phyloP scores from a whole-genome alignment of 2,113 vertebrate species.

The Pedetes capensis region DNA sequence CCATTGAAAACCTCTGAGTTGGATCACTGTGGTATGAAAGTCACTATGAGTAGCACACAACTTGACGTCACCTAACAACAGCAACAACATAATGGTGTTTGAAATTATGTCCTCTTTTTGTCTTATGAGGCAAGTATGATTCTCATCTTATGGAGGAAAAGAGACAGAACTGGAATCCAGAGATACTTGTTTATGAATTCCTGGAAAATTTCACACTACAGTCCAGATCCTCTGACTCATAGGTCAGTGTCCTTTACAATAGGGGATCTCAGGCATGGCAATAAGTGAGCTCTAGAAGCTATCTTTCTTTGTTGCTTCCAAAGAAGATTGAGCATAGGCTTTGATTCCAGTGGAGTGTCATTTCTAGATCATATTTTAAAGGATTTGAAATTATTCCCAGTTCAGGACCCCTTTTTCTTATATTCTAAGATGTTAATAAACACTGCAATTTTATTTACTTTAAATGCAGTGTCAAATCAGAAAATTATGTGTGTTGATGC shows the following conservation, averaged over 20 bases:
- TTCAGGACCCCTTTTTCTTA: background rate
- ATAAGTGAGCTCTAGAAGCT: background rate
- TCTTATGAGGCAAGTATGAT: background rate
- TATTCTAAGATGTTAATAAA: constrained; percentile 18
- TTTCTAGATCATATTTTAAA: constrained; percentile 21
- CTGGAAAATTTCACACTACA: background rate
- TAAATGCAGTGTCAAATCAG: background rate
- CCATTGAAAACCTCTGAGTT: too few species aligned
- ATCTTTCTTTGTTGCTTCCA: background rate
- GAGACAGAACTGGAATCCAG: background rate
- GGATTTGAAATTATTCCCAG: background rate
- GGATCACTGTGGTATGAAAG: too few species aligned
- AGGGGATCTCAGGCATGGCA: background rate
- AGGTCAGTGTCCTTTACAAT: background rate
- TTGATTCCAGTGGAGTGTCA: background rate
- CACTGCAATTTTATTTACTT: background rate
- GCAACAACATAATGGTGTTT: background rate
- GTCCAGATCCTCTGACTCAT: background rate
- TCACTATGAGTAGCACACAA: too few species aligned
- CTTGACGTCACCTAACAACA: too few species aligned
- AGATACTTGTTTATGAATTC: background rate
- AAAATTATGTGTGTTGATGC: background rate
- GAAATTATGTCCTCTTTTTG: background rate
- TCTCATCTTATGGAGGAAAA: background rate
- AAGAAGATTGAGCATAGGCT: background rate